Evolutionary conservation across 2,113 vertebrate species (phyloP), one percentile per base, ranked within the genome.

Genomic region (Solea senegalensis): DNA sequence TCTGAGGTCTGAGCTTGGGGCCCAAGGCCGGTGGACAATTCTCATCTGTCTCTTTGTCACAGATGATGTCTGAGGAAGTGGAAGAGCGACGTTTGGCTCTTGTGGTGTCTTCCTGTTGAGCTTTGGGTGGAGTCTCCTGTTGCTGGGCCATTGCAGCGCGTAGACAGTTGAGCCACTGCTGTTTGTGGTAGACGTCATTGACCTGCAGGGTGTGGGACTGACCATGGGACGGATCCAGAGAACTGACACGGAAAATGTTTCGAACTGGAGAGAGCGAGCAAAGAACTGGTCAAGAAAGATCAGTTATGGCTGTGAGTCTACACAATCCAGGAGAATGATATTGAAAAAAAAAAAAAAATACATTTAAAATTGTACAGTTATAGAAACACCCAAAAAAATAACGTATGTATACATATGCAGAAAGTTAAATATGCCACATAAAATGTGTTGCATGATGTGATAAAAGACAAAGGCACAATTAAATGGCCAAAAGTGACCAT

Each of bases 121-220:
- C 55, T 56, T 14, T 61, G 8, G 69, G 50, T 14, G 61, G 67
- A 15, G 57, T 71, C 43, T 16, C 75, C 73, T 82, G 86, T 26
- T 83, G 83, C 9, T 87, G 87, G 40, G 80, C 14, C 57, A 97
- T 89, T 14, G 97, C 98, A 0, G 73, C 68, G 16, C 95, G 96
- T 13, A 99, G 93, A 59, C 96, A 97, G 56, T 95, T 98, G 59
- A 98, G 92, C 97, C 98, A 99, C 55, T 98, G 97, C 87, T 99
- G 98, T 89, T 99, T 99, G 91, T 98, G 97, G 93, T 98, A 99
- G 27, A 98, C 73, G 0, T 99, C 96, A 1, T 97, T 97, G 83
- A 96, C 96, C 54, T 97, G 95, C 12, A 99, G 94, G 0, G 97
- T 99, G 90, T 99, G 96, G 0, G 95, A 94, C 72, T 98, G 97